Conservation (phyloP, 2,797 vertebrate genomes). For the Notoglanidium macrostoma region DNA sequence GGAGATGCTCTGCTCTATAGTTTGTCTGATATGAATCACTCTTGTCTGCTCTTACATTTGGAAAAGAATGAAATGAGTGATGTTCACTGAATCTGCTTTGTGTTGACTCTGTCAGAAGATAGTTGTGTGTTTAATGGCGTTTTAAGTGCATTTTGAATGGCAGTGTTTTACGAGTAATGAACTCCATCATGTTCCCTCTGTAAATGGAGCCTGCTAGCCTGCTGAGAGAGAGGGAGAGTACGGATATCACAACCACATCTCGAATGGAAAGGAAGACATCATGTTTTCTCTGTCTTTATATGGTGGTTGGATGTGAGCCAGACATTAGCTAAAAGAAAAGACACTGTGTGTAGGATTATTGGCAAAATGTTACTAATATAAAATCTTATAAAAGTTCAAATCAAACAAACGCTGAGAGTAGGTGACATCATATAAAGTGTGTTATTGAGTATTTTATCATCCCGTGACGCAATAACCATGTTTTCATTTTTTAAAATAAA, state of each 20-base stretch:
- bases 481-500: not conserved
- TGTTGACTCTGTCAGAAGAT: constrained; percentile 31
- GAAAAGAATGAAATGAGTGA: constrained; percentile 29
- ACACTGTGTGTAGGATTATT: constrained; percentile 54
- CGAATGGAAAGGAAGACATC: constrained; percentile 22
- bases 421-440: not conserved
- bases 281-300: not conserved
- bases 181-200: constrained; percentile 23
- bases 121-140: not conserved
- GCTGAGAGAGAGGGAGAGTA: not conserved
- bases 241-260: constrained; percentile 29
- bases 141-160: constrained; percentile 27
- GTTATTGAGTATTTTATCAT: not conserved
- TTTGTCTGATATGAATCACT: constrained; percentile 43
- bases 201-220: constrained; percentile 37
- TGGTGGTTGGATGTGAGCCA: constrained; percentile 17
- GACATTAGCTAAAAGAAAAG: constrained; percentile 38
- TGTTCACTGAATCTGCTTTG: constrained; percentile 14
- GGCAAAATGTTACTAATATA: constrained; percentile 62
- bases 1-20: constrained; percentile 59
- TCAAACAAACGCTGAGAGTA: constrained; percentile 52
- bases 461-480: not conserved
- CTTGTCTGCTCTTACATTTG: constrained; percentile 7
- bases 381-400: constrained; percentile 61
- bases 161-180: constrained; percentile 21